Evolutionary conservation across 2,888 invertebrate genomes (phyloP), one percentile per base, ranked within the genome.

Genomic region (Andricus curvator): DNA sequence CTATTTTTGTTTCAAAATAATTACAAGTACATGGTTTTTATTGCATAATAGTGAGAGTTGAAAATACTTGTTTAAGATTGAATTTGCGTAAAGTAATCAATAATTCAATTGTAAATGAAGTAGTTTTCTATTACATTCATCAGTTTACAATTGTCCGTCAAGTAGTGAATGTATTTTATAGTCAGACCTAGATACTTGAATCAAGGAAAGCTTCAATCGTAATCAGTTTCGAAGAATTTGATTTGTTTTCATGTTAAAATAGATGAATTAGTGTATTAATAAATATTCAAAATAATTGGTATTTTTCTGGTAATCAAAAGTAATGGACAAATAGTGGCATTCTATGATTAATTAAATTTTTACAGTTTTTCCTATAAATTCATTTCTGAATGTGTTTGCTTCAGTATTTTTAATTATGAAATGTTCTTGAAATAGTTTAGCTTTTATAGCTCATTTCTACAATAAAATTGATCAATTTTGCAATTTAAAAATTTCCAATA

Each of bases 101-200:
- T 20, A 20, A 51, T 51, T 51, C 51, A 51, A 51, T 51, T 51
- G 8, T 2, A 20, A 20, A 51, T n/a, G n/a, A 51, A n/a, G 51
- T 20, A 51, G 13, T 51, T 51, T 51, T 20, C 51, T n/a, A 51
- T 51, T 51, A 51, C 51, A 51, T 51, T 20, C n/a, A 51, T 51
- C 20, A 51, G 9, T n/a, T 56, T 13, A 13, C n/a, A 60, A 60
- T 60, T 60, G 1, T 60, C 60, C 60, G 22, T 9, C 56, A 60
- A 22, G 22, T 60, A 60, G 60, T 60, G 60, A 60, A 60, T 60
- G 60, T 60, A 60, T n/a, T 60, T 60, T 60, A 60, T 60, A 22
- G 60, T 60, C 22, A n/a, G 60, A 22, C 22, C 22, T 13, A 48
- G 17, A 48, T 48, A 17, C 17, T 0, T 22, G 22, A 22, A 60